These are phyloP conservation scores for Drosophila nr. perissopoda DNA, from an alignment of 2,888 invertebrate genomes.

Conservation along the genomic window DNA sequence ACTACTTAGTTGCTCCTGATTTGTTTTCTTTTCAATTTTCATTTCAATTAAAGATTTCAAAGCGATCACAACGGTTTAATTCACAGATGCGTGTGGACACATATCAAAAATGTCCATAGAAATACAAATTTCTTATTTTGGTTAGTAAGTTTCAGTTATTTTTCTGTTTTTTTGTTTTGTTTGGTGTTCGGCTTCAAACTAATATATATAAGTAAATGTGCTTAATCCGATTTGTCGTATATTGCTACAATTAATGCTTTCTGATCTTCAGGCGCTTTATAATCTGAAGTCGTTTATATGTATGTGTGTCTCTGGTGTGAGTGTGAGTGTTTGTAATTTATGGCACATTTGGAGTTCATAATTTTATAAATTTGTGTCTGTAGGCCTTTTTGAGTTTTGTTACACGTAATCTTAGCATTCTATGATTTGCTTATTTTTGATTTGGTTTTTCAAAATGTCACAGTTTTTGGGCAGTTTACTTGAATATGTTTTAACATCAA, in stretches of 20 bases:
- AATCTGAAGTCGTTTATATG: conserved; percentile 35
- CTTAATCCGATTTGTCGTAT: conserved; percentile 53
- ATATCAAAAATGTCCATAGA: conserved; percentile 66
- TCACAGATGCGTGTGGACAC: conserved; percentile 79
- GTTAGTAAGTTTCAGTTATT: conserved; percentile 1
- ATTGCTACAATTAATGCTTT: conserved; percentile 53
- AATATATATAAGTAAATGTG: conserved; percentile 39
- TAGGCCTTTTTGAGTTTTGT: conserved; percentile 1
- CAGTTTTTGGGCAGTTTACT: conserved; percentile 56
- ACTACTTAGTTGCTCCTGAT: conserved; percentile 32
- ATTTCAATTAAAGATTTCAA: conserved; percentile 66
- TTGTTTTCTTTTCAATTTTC: conserved; percentile 40
- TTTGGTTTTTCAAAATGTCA: conserved; percentile 47
- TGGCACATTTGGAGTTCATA: conserved; percentile 69
- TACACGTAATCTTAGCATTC: not conserved
- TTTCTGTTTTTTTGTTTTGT: conserved; percentile 9
- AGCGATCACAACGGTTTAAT: conserved; percentile 82
- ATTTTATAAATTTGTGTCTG: conserved; percentile 37
- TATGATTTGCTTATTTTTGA: conserved; percentile 15
- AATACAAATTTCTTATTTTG: conserved; percentile 49
- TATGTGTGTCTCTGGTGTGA: conserved; percentile 12
- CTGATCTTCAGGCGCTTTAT: conserved; percentile 37
- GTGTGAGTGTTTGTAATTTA: conserved; percentile 33
- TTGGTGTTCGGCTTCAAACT: conserved; percentile 27
- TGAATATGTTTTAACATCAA: conserved; percentile 44